These are phyloP conservation scores for Iphiclides podalirius DNA, from an alignment of 2,888 invertebrate species.

Conservation along the genomic window DNA sequence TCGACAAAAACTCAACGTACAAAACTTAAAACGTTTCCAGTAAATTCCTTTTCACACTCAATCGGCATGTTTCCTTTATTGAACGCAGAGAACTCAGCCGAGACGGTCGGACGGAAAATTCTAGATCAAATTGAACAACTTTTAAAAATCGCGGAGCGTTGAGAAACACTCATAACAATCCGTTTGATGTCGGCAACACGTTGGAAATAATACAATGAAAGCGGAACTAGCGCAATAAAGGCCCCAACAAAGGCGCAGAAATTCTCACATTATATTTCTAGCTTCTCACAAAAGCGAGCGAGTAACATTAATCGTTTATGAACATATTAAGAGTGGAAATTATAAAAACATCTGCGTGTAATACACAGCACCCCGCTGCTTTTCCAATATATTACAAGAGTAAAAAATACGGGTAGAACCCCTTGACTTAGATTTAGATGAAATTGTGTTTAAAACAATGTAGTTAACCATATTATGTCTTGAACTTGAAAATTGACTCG, in stretches of 20 bases:
- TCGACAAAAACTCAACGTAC: no score
- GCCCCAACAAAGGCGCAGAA: constrained; percentile 2
- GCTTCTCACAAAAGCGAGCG: neutral
- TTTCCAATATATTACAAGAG: neutral
- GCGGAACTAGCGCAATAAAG: constrained; percentile 8
- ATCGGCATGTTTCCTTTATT: no score
- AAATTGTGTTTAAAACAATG: no score
- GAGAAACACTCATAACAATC: constrained; percentile 5
- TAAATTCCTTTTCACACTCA: no score
- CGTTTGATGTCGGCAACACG: constrained; percentile 9
- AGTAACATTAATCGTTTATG: no score
- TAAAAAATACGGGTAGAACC: neutral
- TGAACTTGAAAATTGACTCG: no score
- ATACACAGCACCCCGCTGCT: neutral
- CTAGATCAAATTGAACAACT: neutral
- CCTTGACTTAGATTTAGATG: no score
- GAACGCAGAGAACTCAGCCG: no score
- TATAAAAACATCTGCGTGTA: no score
- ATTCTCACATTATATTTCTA: neutral
- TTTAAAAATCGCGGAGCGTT: neutral
- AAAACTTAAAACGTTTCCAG: no score
- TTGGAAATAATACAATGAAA: constrained; percentile 8
- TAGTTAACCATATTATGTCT: no score
- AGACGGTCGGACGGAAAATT: neutral
- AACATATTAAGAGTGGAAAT: no score